Base-by-base conservation (phyloP, 2,797 vertebrate species). In the Semotilus atromaculatus region DNA sequence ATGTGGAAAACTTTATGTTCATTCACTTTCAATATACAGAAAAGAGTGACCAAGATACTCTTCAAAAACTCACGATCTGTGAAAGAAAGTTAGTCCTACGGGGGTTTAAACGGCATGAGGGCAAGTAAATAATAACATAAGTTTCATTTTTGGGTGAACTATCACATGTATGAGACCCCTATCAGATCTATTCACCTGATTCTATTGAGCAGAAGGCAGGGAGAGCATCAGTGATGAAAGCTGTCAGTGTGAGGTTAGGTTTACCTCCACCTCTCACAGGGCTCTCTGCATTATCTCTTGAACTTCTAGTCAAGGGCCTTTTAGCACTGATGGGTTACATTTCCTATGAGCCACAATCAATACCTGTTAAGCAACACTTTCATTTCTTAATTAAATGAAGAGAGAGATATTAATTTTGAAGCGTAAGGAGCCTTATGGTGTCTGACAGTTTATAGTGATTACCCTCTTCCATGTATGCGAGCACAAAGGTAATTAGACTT, bases 371-470 rank as follows among this genome's bases (percentile, higher is more conserved):
- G 91, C 90, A 93, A 93, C 93, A 93, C 90, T 88, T 92, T 92
- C 91, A 93, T 92, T 92, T 93, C 93, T 94, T 94, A 95, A 95
- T 96, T 95, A 96, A 95, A 92, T 92, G 86, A 89, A 89, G 90
- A 89, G 86, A 88, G 89, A 89, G 90, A 92, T 94, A 95, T 95
- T 93, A 93, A 94, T 95, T 94, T 94, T 89, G 89, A 94, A 91
- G 91, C 86, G 93, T 94, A 94, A 94, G 92, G 90, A 92, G 91
- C 95, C 94, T 96, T 95, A 94, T 94, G 93, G 92, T 93, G 93
- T 93, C 93, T 94, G 94, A 93, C 94, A 94, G 94, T 95, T 94
- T 92, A 93, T 93, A 94, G 94, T 94, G 94, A 95, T 95, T 94
- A 95, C 91, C 92, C 86, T 88, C 90, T 88, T 91, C 90, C 91